Percentiles rank a stretch among this genome's conserved stretches.
These are phyloP conservation scores for Halictus ligatus DNA, from an alignment of 2,888 invertebrate species.

Conservation along the genomic window DNA sequence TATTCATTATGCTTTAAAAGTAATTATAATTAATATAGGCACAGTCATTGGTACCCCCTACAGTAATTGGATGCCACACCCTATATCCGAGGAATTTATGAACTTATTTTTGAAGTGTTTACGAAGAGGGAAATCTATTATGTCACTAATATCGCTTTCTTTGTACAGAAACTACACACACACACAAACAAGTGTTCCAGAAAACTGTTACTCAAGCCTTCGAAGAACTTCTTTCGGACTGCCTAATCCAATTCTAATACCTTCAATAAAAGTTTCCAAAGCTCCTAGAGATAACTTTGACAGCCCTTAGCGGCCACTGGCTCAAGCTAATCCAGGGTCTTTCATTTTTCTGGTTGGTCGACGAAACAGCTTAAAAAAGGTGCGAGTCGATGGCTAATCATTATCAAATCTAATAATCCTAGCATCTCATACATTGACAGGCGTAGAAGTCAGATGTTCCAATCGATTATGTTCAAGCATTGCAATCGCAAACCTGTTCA, in stretches of 20 bases:
- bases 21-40: too few relatives aligned
- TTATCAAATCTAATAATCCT: background rate
- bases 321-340: background rate
- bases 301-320: background rate
- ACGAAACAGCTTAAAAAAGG: background rate
- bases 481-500: too few relatives aligned
- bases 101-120: background rate
- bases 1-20: too few relatives aligned
- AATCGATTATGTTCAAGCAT: too few relatives aligned
- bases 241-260: slow-evolving; percentile 33
- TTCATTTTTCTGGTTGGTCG: background rate
- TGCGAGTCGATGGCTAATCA: background rate
- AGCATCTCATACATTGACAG: too few relatives aligned
- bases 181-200: background rate
- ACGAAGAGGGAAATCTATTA: background rate
- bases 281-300: slow-evolving; percentile 9
- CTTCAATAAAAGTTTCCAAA: slow-evolving; percentile 22
- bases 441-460: too few relatives aligned
- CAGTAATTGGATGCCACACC: too few relatives aligned
- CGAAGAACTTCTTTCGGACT: background rate
- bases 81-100: background rate
- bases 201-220: slow-evolving; percentile 22
- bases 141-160: background rate
- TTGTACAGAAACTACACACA: background rate
- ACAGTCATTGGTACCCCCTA: too few relatives aligned